Base-by-base conservation (phyloP, 2,797 vertebrate genomes). In the Macroramphosus scolopax region DNA sequence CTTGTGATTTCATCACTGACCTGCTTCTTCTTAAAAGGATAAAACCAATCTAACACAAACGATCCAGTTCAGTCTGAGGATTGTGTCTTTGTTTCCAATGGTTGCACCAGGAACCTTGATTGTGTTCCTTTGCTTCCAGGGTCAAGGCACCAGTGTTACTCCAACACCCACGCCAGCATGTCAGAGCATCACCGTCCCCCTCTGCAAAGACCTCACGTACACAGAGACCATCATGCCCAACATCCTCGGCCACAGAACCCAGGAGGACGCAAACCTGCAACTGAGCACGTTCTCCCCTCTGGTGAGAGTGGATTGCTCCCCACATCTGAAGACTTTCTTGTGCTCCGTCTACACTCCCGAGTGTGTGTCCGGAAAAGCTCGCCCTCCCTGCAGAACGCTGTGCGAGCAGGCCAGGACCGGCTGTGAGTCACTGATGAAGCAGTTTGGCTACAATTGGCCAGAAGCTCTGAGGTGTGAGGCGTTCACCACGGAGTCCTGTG, bases 191-290 rank as follows among this genome's bases (percentile, higher is more conserved):
- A 71, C 12, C 0, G 13, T 68, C 9, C 58, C 68, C 0, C 6
- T 83, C 17, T 88, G 86, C 63, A 16, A 2, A 11, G 64, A 39
- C 20, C 13, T 75, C 34, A 6, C 17, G 0, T 88, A 89, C 75
- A 41, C 42, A 0, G 46, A 86, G 8, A 88, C 87, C 0, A 3
- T 72, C 22, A 8, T 87, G 46, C 86, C 86, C 32, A 84, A 86
- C 29, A 0, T 37, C 0, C 17, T 82, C 0, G 46, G 74, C 11
- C 85, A 86, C 32, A 5, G 0, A 2, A 69, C 10, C 1, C 82
- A 87, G 51, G 32, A 53, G 0, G 63, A 68, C 0, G 80, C 65
- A 0, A 8, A 33, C 0, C 0, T 72, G 0, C n/a, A 72, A 0
- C 17, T 13, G n/a, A n/a, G n/a, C n/a, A n/a, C n/a, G 24, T 83